Evolutionary conservation across 2,113 vertebrate genomes (phyloP).

Genomic region (Phalacrocorax aristotelis): DNA sequence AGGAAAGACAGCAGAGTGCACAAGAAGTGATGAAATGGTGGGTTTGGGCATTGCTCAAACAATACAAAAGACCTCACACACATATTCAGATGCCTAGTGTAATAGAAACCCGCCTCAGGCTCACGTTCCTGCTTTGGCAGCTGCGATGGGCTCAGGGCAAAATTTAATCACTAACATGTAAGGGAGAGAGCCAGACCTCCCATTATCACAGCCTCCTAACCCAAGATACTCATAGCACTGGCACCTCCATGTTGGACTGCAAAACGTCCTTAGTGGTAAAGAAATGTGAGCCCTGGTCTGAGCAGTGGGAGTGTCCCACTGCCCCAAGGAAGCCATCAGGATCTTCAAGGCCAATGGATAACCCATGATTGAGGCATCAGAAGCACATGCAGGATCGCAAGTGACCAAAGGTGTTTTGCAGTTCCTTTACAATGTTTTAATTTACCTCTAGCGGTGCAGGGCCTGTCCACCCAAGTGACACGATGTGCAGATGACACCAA

Average conservation of each 20-base stretch:
- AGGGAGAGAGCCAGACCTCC: neutral
- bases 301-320: neutral
- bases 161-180: neutral
- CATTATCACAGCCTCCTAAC: neutral
- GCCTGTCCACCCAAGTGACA: neutral
- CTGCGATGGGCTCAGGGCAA: neutral
- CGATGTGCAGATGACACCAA: neutral
- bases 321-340: neutral
- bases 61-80: rapidly evolving
- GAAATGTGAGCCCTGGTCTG: neutral
- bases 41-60: neutral
- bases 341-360: neutral
- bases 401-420: neutral
- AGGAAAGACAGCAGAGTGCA: neutral
- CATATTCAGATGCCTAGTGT: neutral
- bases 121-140: neutral
- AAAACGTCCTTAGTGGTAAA: neutral
- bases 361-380: neutral
- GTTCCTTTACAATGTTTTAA: neutral
- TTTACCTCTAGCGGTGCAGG: neutral
- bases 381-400: rapidly evolving
- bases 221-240: neutral
- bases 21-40: neutral
- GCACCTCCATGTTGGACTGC: neutral
- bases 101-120: neutral